phyloP scores from a whole-genome alignment of 2,797 vertebrate species.

The Gephyroberyx darwinii region DNA sequence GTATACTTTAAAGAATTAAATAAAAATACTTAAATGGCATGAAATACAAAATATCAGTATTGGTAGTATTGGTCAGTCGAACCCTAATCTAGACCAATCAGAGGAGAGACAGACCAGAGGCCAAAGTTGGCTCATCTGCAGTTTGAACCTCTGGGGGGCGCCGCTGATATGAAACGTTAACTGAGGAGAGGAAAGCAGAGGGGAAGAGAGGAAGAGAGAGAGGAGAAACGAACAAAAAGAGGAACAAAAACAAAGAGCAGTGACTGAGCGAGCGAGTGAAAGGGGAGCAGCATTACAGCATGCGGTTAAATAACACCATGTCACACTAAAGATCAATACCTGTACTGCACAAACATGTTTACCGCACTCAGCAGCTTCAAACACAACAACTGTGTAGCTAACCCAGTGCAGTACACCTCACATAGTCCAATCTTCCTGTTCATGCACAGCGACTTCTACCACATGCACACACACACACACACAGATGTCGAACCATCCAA shows the following conservation, averaged over 20 bases:
- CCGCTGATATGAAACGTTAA: conserved; percentile 63
- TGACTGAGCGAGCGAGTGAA: neutral
- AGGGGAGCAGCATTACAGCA: conserved; percentile 5
- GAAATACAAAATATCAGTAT: too few relatives aligned
- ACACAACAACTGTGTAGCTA: neutral
- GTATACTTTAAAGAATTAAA: too few relatives aligned
- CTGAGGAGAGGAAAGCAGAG: conserved; percentile 51
- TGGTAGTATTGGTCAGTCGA: too few relatives aligned
- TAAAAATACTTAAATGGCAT: too few relatives aligned
- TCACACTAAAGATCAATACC: neutral
- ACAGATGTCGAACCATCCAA: too few relatives aligned
- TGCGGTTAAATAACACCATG: neutral
- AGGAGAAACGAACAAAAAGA: conserved; percentile 19
- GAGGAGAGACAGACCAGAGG: conserved; percentile 61
- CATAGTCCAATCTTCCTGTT: neutral
- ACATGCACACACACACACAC: neutral
- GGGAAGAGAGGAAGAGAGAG: conserved; percentile 11
- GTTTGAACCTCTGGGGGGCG: conserved; percentile 64
- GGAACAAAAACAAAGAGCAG: neutral
- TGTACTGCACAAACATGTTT: neutral
- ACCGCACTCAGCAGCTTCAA: too few relatives aligned
- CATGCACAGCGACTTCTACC: neutral
- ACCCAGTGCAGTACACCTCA: neutral
- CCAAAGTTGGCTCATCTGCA: conserved; percentile 43
- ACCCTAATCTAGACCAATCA: neutral